Base-by-base conservation (phyloP, 2,888 invertebrate genomes). In the Loripinus fragilis region DNA sequence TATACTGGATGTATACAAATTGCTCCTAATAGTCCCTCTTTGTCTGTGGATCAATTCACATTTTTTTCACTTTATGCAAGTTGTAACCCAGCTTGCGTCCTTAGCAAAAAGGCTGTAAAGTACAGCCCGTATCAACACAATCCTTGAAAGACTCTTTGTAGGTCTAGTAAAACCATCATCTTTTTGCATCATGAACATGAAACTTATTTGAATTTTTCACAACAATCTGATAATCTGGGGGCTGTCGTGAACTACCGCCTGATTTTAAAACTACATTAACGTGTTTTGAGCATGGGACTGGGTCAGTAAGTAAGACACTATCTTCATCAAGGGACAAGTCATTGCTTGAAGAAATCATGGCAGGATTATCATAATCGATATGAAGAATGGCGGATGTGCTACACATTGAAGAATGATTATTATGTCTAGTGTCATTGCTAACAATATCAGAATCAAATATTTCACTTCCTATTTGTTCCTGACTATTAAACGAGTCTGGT, bases 301-400 rank as follows among this genome's bases (percentile, higher is more conserved):
- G 8, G 5, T 60, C 33, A 3, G 30, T 10, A 12, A 60, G 60
- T 60, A 60, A 33, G 8, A 60, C 33, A 33, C 33, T 60, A 60
- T 60, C 28, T 30, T 60, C 60, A 20, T 60, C 60, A 20, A 28
- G 12, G 2, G 60, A 60, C 17, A 60, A 8, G 33, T 60, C 60
- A 60, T 60, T 60, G 33, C 17, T 60, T 8, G 60, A 60, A 8
- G 1, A 30, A 12, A 60, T 3, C 60, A 60, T 30, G 2, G 60
- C 60, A 8, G 20, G 60, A 23, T 60, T 60, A 60, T 60, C 60
- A 17, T 60, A 60, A 28, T 60, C 60, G 2, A 60, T 33, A 20
- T 60, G 60, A 17, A 60, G 60, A 60, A 60, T 30, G 15, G 60
- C 60, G 12, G 60, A 20, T 33, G 60, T 60, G 12, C 48, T 48